Evolutionary conservation across 2,888 invertebrate genomes (phyloP).

Genomic region (Gymnocheta viridis): DNA sequence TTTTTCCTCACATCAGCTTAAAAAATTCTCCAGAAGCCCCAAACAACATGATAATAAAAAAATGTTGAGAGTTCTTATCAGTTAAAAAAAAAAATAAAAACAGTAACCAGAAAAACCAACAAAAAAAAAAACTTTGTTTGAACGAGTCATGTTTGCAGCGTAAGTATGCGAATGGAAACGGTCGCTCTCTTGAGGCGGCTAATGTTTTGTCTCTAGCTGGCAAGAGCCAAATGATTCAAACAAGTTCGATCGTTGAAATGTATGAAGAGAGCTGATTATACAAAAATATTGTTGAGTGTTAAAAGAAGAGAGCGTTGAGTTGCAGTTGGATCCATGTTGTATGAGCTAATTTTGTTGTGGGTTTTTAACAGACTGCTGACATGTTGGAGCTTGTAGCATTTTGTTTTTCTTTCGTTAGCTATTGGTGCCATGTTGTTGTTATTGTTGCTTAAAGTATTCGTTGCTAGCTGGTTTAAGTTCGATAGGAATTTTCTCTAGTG

Average conservation of each 20-base stretch:
- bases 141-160: not conserved
- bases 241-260: constrained; percentile 6
- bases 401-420: not conserved
- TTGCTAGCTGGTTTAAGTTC: constrained; percentile 48
- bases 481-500: constrained; percentile 64
- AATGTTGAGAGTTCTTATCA: not conserved
- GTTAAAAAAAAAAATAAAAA: not conserved
- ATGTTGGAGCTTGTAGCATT: constrained; percentile 20
- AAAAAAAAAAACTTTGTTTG: not conserved
- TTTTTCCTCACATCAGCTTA: no score
- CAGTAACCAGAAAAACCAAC: not conserved
- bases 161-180: not conserved
- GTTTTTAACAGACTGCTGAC: not conserved
- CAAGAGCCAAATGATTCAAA: not conserved
- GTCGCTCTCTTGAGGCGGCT: not conserved
- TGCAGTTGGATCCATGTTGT: not conserved
- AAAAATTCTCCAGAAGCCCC: not conserved
- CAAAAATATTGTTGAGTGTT: no score
- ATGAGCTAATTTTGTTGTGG: not conserved
- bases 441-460: constrained; percentile 6
- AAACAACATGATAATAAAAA: not conserved
- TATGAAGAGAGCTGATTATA: not conserved
- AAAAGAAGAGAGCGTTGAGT: not conserved
- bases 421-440: constrained; percentile 11
- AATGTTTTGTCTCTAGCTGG: not conserved